Base-by-base conservation (phyloP, 1,140 invertebrate species). In the Marisa cornuarietis region DNA sequence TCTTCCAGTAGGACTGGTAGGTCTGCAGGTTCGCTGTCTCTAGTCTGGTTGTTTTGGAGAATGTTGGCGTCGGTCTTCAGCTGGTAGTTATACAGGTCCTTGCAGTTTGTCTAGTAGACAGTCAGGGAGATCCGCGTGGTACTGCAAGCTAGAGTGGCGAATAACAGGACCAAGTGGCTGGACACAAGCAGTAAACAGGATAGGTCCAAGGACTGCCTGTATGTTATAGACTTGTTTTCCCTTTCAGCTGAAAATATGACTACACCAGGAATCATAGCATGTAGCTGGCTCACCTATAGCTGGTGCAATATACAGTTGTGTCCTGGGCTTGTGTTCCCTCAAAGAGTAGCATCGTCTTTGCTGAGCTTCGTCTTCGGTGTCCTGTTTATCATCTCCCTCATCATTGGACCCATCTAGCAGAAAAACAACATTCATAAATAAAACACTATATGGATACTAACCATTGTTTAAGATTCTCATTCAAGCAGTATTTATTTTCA, bases 281-380 rank as follows among this genome's bases (percentile, higher is more conserved):
- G 24, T 1, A 78, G 66, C 51, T 81, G 82, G 1, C 71, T 75
- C 26, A 85, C 92, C 87, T 84, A 86, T 84, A 79, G 85, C 42
- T 69, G 85, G 83, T 66, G 83, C 85, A 78, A 86, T 85, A 76
- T 86, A 89, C 26, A 88, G 80, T 71, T 90, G 85, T 71, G 89
- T 90, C 26, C 88, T 80, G 62, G 88, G 90, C 81, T 90, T 90
- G 71, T 90, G 87, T 84, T 90, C 85, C 75, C 90, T 83, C 24
- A 91, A 83, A 83, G 85, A 87, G 78, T 91, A 91, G 62, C 85
- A 87, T 49, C 86, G 86, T 76, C 89, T 87, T 54, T 87, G 87
- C 52, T 88, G 84, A 58, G 87, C 85, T 63, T 88, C 84, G 31
- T 86, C 82, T 54, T 84, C 85, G 18, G 84, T 84, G 54, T 85